These are phyloP conservation scores for Chrysolina americana DNA, from an alignment of 2,888 invertebrate species.

Conservation along the genomic window DNA sequence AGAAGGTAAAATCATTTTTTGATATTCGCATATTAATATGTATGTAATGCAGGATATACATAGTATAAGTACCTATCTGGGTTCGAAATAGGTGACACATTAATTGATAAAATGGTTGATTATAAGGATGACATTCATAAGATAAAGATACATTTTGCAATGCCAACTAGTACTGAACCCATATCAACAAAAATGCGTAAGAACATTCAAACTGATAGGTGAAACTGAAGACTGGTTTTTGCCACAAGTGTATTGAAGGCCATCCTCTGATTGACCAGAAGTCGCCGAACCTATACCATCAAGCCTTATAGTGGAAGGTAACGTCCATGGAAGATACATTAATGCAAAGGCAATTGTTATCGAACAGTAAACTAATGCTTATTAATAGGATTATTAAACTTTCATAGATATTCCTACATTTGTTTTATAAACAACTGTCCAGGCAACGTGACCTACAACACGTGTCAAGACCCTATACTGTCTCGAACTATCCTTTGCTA, in stretches of 20 bases:
- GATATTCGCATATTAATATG: no score
- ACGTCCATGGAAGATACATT: slow-evolving; percentile 10
- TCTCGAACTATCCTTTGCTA: slow-evolving; percentile 16
- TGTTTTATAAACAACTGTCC: slow-evolving; percentile 37
- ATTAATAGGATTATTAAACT: slow-evolving; percentile 43
- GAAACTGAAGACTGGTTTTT: slow-evolving; percentile 58
- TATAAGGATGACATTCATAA: background rate
- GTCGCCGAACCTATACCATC: slow-evolving; percentile 34
- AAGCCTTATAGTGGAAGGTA: slow-evolving; percentile 16
- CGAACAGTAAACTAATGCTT: slow-evolving; percentile 11
- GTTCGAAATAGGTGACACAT: background rate
- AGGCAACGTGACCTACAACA: slow-evolving; percentile 54
- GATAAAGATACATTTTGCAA: background rate
- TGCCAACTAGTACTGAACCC: background rate
- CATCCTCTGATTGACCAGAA: slow-evolving; percentile 56
- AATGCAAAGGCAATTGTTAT: slow-evolving; percentile 11
- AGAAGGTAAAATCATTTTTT: background rate
- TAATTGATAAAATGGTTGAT: background rate
- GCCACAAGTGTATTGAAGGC: slow-evolving; percentile 58
- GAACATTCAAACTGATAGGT: slow-evolving; percentile 48
- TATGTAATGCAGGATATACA: no score
- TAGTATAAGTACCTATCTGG: no score
- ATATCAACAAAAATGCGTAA: slow-evolving; percentile 36
- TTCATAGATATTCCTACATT: slow-evolving; percentile 35
- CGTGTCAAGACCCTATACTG: slow-evolving; percentile 46